Conservation (phyloP, 1,140 invertebrate genomes). For the Cotesia glomerata region DNA sequence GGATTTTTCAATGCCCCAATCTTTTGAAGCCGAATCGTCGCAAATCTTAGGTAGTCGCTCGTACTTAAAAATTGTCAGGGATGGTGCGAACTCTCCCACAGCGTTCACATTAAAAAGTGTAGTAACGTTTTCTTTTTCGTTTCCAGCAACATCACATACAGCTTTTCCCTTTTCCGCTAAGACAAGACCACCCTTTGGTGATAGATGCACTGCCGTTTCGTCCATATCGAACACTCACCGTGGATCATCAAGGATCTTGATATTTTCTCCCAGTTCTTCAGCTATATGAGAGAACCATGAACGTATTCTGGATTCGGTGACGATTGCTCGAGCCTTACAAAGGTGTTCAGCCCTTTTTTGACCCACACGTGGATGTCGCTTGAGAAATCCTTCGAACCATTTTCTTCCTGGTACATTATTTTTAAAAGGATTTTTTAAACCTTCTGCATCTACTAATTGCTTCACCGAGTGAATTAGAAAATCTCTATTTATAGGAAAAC, state of each 20-base stretch:
- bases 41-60: conserved; percentile 40
- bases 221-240: conserved; percentile 46
- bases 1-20: conserved; percentile 40
- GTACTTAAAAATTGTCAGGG: conserved; percentile 46
- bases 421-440: conserved; percentile 26
- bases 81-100: conserved; percentile 41
- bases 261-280: conserved; percentile 32
- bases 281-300: conserved; percentile 38
- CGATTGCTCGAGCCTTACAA: conserved; percentile 30
- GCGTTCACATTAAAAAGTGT: conserved; percentile 48
- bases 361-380: conserved; percentile 32
- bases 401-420: conserved; percentile 35
- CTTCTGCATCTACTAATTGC: conserved; percentile 25
- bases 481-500: conserved; percentile 41
- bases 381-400: conserved; percentile 41
- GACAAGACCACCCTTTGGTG: conserved; percentile 42
- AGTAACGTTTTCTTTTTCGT: conserved; percentile 53
- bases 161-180: conserved; percentile 47
- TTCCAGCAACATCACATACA: conserved; percentile 40
- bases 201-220: conserved; percentile 46
- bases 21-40: conserved; percentile 29
- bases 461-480: conserved; percentile 38
- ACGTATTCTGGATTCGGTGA: conserved; percentile 39
- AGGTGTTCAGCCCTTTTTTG: conserved; percentile 40
- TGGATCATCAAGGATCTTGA: conserved; percentile 36